A percentile compares a stretch with the other conserved stretches of the same genome.
Evolutionary conservation across 2,888 invertebrate species (phyloP).

Genomic region (Chirona hameri): DNA sequence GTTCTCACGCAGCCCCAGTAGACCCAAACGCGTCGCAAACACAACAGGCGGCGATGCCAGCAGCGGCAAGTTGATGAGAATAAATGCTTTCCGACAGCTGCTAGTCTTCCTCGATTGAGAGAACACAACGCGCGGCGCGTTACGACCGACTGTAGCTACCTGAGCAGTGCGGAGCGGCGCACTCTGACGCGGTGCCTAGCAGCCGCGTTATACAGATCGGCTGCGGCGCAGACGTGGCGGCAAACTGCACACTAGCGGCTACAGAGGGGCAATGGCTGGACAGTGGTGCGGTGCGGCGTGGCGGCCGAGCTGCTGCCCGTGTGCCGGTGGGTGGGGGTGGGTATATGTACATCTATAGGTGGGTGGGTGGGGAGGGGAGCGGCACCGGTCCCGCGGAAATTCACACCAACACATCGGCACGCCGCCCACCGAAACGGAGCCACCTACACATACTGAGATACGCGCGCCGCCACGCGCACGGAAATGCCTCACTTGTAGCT

Average conservation of each 20-base stretch:
- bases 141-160: not conserved
- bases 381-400: not conserved
- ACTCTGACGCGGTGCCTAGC: not conserved
- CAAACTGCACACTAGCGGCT: not conserved
- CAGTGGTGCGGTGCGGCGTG: not conserved
- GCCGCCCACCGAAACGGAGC: not conserved
- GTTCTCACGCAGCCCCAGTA: too few species aligned
- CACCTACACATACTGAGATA: not conserved
- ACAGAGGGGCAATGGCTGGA: not conserved
- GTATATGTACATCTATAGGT: not conserved
- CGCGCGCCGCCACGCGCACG: not conserved
- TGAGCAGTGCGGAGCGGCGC: too few species aligned
- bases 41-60: too few species aligned
- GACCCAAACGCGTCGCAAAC: too few species aligned
- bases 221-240: not conserved
- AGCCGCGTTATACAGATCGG: not conserved
- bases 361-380: not conserved
- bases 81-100: too few species aligned
- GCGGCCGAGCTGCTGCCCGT: not conserved
- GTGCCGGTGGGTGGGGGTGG: not conserved
- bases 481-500: not conserved
- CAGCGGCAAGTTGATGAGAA: too few species aligned
- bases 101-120: not conserved
- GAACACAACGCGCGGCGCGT: not conserved
- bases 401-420: not conserved